Percentiles rank a stretch among this genome's conserved stretches.
Evolutionary conservation across 2,113 vertebrate genomes (phyloP).

Genomic region (Podarcis muralis): DNA sequence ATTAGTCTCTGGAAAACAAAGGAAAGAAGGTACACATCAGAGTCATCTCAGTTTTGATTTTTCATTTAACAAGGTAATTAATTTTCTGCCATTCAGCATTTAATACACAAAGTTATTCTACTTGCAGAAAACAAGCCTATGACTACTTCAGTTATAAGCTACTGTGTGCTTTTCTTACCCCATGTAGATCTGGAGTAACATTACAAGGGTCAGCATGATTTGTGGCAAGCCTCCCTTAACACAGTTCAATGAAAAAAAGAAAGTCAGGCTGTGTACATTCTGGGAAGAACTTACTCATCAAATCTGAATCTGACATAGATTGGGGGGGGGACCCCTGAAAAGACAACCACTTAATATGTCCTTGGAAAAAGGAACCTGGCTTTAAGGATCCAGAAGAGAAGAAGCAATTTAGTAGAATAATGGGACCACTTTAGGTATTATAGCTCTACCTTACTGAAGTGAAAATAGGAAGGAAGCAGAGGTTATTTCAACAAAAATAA

Average conservation of each 20-base stretch:
- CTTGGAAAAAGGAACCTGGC: not conserved
- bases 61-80: constrained; percentile 8
- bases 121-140: constrained; percentile 19
- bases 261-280: not conserved
- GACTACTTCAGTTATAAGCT: constrained; percentile 1
- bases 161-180: not conserved
- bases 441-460: not conserved
- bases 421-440: not conserved
- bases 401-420: not conserved
- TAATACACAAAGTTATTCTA: not conserved
- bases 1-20: constrained; percentile 92
- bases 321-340: no score
- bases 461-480: not conserved
- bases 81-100: not conserved
- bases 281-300: not conserved
- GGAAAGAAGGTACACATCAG: constrained; percentile 68
- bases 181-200: constrained; percentile 35
- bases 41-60: constrained; percentile 46
- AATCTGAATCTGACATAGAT: not conserved
- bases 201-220: constrained; percentile 11
- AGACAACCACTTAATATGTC: not conserved
- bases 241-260: not conserved
- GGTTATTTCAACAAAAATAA: not conserved
- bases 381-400: not conserved
- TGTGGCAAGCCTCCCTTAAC: not conserved